These are phyloP conservation scores for Cheilosia urbana DNA, from an alignment of 2,888 invertebrate genomes.

Conservation along the genomic window DNA sequence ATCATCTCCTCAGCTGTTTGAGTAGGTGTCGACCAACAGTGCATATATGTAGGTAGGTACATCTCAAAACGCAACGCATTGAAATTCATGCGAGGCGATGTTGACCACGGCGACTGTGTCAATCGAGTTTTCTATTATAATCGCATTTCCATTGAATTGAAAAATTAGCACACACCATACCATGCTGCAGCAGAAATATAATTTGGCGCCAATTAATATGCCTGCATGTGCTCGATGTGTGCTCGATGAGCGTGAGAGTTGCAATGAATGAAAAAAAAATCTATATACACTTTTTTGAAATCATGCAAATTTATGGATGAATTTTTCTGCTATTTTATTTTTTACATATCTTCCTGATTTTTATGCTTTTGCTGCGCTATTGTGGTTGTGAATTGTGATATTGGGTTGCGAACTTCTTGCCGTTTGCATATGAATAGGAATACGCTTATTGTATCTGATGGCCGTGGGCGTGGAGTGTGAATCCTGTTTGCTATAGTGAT, in stretches of 20 bases:
- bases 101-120: slow-evolving; percentile 65
- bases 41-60: no score
- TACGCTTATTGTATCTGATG: slow-evolving; percentile 41
- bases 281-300: slow-evolving; percentile 3
- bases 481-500: slow-evolving; percentile 55
- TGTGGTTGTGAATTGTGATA: background rate
- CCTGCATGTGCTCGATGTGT: slow-evolving; percentile 7
- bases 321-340: slow-evolving; percentile 4
- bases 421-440: slow-evolving; percentile 69
- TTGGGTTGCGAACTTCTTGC: slow-evolving; percentile 12
- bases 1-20: slow-evolving; percentile 50
- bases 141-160: slow-evolving; percentile 55
- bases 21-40: slow-evolving; percentile 56
- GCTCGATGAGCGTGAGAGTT: slow-evolving; percentile 61
- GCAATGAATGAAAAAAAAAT: slow-evolving; percentile 55
- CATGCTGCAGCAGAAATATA: slow-evolving; percentile 9
- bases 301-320: slow-evolving; percentile 61
- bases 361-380: background rate
- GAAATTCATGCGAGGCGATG: slow-evolving; percentile 54
- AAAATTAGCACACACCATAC: slow-evolving; percentile 42
- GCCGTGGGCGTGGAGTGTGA: slow-evolving; percentile 66
- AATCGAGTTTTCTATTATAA: slow-evolving; percentile 48
- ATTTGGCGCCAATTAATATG: slow-evolving; percentile 70
- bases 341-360: slow-evolving; percentile 38
- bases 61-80: slow-evolving; percentile 31